phyloP scores from a whole-genome alignment of 2,797 vertebrate genomes.

The Capromys pilorides region DNA sequence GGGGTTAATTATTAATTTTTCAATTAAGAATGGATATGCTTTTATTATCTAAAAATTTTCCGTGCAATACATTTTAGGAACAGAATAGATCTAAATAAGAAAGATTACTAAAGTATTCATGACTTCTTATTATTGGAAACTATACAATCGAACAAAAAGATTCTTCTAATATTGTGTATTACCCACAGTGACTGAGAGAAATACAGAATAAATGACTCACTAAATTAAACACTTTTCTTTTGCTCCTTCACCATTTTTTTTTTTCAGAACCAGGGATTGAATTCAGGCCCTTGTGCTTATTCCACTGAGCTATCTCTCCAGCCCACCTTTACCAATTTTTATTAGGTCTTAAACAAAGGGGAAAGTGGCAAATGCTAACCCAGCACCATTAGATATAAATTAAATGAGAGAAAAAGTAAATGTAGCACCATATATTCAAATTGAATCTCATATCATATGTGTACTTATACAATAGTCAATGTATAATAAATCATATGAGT shows the following conservation, averaged over 20 bases:
- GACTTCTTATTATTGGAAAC: not conserved
- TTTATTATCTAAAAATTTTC: not conserved
- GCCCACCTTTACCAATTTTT: not conserved
- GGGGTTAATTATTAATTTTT: conserved; percentile 19
- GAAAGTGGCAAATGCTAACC: not conserved
- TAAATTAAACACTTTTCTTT: not conserved
- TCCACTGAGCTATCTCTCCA: no score
- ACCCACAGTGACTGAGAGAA: not conserved
- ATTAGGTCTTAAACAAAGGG: not conserved
- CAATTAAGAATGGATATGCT: conserved; percentile 15
- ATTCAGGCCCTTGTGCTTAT: no score
- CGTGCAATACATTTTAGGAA: not conserved
- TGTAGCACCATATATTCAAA: not conserved
- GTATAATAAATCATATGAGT: not conserved
- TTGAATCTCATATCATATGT: not conserved
- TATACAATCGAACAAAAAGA: not conserved
- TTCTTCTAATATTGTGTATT: not conserved
- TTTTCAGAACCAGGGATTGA: no score
- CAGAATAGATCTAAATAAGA: not conserved
- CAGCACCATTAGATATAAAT: not conserved
- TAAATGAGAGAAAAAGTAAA: not conserved
- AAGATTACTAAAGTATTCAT: not conserved
- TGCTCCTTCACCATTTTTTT: not conserved
- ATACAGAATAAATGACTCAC: not conserved
- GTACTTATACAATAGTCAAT: not conserved